Evolutionary conservation across 1,140 invertebrate species (phyloP), one percentile per base, ranked within the genome.

Genomic region (Drosophila kurseongensis): DNA sequence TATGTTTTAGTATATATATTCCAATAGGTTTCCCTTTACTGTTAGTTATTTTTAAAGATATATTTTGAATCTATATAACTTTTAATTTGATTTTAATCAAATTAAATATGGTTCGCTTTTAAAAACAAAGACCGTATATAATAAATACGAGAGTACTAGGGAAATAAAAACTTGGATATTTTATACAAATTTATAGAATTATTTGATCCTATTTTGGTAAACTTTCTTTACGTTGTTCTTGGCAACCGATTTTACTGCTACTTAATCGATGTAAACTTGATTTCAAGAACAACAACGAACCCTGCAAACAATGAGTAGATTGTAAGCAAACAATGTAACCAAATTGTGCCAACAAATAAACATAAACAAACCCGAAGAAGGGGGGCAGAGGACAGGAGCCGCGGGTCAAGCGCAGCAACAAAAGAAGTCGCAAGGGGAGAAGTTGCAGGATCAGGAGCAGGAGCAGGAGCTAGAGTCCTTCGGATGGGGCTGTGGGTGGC

Each of bases 301-400:
- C 59, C 55, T 50, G 80, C 77, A 67, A 83, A 82, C 68, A 75
- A 74, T 75, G 83, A 67, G 62, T 77, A 88, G 83, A 88, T 89
- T 88, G 84, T 88, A 73, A 83, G 68, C 80, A 88, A 88, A 88
- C 83, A 88, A 88, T 89, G 84, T 88, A 89, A 84, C 84, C 83
- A 88, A 88, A 88, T 88, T 88, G 83, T 89, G 78, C 79, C 76
- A 88, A 89, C 83, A 88, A 88, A 88, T 89, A 88, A 89, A 88
- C 76, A 83, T 80, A 86, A 82, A 88, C 79, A 88, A 86, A 78
- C 75, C 65, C 73, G 55, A 48, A 40, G 42, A 69, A 56, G 66
- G 42, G 62, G 14, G 35, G 41, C 42, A 6, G 9, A 27, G 23
- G 45, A 52, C 51, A 61, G 56, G 56, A 67, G 82, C 83, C 82